Base-by-base conservation (phyloP, 2,888 invertebrate genomes). In the Ischnura elegans region DNA sequence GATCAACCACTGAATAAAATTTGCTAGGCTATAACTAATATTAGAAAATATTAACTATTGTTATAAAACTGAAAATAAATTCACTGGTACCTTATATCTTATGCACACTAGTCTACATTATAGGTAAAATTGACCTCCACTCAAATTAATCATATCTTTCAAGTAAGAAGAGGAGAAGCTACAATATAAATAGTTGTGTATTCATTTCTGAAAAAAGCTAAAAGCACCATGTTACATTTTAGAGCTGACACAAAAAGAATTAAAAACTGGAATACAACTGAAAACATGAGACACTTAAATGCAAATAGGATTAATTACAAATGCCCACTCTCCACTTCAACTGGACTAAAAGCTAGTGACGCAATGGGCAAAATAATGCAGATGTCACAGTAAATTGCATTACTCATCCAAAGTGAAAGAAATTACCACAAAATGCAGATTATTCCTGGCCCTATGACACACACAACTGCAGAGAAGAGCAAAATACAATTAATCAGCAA, bases 401-500 rank as follows among this genome's bases (percentile, higher is more conserved):
- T 76, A 76, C 66, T 1, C n/a, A 76, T 76, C 36, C 66, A 29
- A 76, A 76, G 0, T 19, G n/a, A 16, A 61, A 55, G 13, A 66
- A 21, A 43, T 90, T 61, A 21, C 25, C 61, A 90, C 21, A 36
- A 61, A 87, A 43, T 90, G 43, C 90, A 90, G 90, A 90, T 90
- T 61, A 90, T 90, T 90, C 90, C 90, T 90, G 90, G 90, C 61
- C 90, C 90, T 90, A 61, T 61, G 43, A 55, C 61, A 61, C 42
- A 51, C n/a, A 55, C 61, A 61, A 61, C 47, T 61, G 61, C 90
- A 90, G 25, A 90, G 55, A 90, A 43, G 21, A 90, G 61, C 61
- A 90, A 90, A 90, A 61, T 43, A 90, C n/a, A 61, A 61, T 61
- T 90, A 43, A 61, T 47, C 90, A 90, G 90, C 90, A 55, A 90